Conservation (phyloP, 2,797 vertebrate species). For the Eutrigla gurnardus region DNA sequence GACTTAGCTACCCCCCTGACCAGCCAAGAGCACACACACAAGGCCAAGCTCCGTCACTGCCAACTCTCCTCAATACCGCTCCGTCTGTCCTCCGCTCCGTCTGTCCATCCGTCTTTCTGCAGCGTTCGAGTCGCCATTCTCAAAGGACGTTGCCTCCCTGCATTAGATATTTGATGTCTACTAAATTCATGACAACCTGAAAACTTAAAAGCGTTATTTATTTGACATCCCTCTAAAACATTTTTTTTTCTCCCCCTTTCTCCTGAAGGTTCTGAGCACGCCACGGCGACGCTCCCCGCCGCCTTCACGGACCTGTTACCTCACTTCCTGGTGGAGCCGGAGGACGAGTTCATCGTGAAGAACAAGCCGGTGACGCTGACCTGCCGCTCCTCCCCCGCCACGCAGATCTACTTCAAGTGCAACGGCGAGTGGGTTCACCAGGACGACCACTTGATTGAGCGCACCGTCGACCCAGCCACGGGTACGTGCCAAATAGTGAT, state of each 20-base stretch:
- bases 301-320: conserved; percentile 92
- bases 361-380: conserved; percentile 97
- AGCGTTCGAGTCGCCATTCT: conserved; percentile 36
- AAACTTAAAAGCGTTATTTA: conserved; percentile 33
- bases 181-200: conserved; percentile 46
- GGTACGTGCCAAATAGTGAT: conserved; percentile 78
- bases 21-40: conserved; percentile 63
- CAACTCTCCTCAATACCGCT: conserved; percentile 35
- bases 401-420: conserved; percentile 99
- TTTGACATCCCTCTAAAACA: conserved; percentile 34
- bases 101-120: conserved; percentile 42
- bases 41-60: conserved; percentile 68
- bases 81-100: conserved; percentile 23
- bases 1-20: conserved; percentile 52
- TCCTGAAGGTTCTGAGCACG: conserved; percentile 90
- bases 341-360: conserved; percentile 97
- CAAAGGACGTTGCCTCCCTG: conserved; percentile 39
- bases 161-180: conserved; percentile 39
- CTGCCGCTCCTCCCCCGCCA: conserved; percentile 95
- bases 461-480: conserved; percentile 88
- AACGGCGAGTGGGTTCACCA: conserved; percentile 99
- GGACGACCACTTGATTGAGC: conserved; percentile 92
- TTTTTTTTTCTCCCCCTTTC: conserved; percentile 1
- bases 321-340: conserved; percentile 95
- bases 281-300: conserved; percentile 89